phyloP scores from a whole-genome alignment of 1,140 invertebrate genomes.

The Trichoplusia ni region DNA sequence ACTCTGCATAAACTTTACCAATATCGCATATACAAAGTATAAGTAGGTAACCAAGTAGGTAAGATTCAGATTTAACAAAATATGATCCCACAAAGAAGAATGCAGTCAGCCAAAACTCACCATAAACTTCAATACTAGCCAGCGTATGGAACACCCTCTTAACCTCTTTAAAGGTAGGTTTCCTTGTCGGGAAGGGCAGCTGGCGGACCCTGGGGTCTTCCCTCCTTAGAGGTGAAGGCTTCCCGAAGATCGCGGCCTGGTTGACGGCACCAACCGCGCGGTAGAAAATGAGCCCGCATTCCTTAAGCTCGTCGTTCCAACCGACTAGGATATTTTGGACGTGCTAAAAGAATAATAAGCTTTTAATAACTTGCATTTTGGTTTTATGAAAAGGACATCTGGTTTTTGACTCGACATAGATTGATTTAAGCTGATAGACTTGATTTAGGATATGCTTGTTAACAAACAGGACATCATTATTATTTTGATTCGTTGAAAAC shows the following conservation, averaged over 20 bases:
- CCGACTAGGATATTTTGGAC: slow-evolving; percentile 87
- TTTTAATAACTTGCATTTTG: neutral
- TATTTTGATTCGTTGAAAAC: too few relatives aligned
- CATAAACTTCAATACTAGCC: slow-evolving; percentile 88
- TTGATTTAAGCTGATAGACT: too few relatives aligned
- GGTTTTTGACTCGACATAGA: too few relatives aligned
- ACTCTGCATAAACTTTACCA: too few relatives aligned
- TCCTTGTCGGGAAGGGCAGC: slow-evolving; percentile 91
- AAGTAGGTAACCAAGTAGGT: too few relatives aligned
- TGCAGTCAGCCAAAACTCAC: too few relatives aligned
- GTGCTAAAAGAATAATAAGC: slow-evolving; percentile 83
- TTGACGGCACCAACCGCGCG: slow-evolving; percentile 89
- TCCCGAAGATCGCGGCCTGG: slow-evolving; percentile 88
- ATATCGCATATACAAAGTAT: too few relatives aligned
- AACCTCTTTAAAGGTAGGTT: slow-evolving; percentile 92
- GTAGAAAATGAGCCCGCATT: slow-evolving; percentile 90
- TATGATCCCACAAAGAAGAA: too few relatives aligned
- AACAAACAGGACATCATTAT: too few relatives aligned
- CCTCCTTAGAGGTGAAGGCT: slow-evolving; percentile 87
- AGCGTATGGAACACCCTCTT: slow-evolving; percentile 88
- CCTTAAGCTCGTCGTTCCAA: slow-evolving; percentile 86
- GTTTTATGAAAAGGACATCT: neutral
- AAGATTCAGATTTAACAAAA: too few relatives aligned
- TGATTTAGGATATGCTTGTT: too few relatives aligned
- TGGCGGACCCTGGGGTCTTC: slow-evolving; percentile 86